Base-by-base conservation (phyloP, 2,797 vertebrate species). In the Rhinophrynus dorsalis region DNA sequence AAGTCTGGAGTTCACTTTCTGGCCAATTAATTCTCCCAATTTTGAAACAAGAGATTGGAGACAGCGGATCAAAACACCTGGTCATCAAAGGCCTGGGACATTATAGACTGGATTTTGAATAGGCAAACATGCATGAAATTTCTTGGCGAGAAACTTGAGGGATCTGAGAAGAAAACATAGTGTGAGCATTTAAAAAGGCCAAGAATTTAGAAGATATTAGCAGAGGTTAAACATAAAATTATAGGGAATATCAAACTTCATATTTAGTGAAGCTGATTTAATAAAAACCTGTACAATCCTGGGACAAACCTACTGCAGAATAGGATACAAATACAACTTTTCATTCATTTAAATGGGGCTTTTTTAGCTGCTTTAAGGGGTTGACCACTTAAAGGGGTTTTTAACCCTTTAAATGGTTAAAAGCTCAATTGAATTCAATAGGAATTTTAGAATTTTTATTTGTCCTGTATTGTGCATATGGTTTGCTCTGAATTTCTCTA, bases 81-180 rank as follows among this genome's bases (percentile, higher is more conserved):
- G 52, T 56, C 52, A 35, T 56, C 52, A 56, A 56, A 56, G 52
- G 32, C 30, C 32, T 24, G 11, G 21, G 35, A 40, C 35, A 58
- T 40, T 58, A 37, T 58, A 52, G 50, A 52, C 50, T 17, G 55
- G 12, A 58, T 58, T 58, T 40, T 40, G 12, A 58, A 35, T 40
- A 40, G 21, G 55, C 55, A 58, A 58, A 58, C 23, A 58, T 17
- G 55, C 55, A 58, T 58, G 55, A 40, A 42, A 58, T 58, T 26
- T 40, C 55, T 42, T 58, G 35, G 35, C 55, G 7, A 58, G 13
- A 58, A 56, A 37, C 5, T 26, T n/a, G 27, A 40, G 35, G 23
- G 35, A 58, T 58, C 26, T 58, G 40, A 40, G 55, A 58, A 40
- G 35, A 18, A 58, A 57, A 57, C 44, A 58, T 13, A 58, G 35